phyloP scores from a whole-genome alignment of 2,113 vertebrate species.

The Centropus bengalensis region DNA sequence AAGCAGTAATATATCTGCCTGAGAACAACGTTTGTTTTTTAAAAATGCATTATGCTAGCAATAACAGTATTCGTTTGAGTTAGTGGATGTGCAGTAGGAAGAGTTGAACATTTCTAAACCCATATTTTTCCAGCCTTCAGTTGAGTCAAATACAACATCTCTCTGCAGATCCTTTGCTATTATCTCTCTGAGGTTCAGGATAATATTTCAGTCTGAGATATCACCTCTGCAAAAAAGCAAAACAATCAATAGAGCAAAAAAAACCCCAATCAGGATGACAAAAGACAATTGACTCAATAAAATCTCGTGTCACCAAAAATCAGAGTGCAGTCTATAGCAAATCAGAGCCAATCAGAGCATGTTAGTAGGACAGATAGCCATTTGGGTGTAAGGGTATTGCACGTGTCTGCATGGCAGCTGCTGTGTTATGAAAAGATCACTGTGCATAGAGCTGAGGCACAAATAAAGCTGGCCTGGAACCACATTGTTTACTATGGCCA shows the following conservation, averaged over 20 bases:
- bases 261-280: background rate
- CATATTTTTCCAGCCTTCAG: background rate
- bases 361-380: constrained; percentile 50
- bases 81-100: background rate
- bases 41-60: constrained; percentile 43
- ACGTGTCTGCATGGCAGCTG: constrained; percentile 61
- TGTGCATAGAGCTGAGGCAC: constrained; percentile 24
- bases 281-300: background rate
- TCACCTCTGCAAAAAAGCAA: background rate
- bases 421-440: constrained; percentile 65
- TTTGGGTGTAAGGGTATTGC: constrained; percentile 54
- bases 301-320: constrained; percentile 38
- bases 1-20: background rate
- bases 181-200: background rate
- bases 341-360: background rate
- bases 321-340: constrained; percentile 8
- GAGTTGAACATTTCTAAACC: background rate
- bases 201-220: background rate
- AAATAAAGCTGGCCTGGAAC: constrained; percentile 15
- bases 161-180: background rate
- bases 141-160: background rate
- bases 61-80: constrained; percentile 18
- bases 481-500: background rate
- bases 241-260: background rate
- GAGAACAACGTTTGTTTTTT: constrained; percentile 14